Percentiles rank a stretch among this genome's conserved stretches.
These are phyloP conservation scores for Mustela lutreola DNA, from an alignment of 2,113 vertebrate genomes.

Conservation along the genomic window DNA sequence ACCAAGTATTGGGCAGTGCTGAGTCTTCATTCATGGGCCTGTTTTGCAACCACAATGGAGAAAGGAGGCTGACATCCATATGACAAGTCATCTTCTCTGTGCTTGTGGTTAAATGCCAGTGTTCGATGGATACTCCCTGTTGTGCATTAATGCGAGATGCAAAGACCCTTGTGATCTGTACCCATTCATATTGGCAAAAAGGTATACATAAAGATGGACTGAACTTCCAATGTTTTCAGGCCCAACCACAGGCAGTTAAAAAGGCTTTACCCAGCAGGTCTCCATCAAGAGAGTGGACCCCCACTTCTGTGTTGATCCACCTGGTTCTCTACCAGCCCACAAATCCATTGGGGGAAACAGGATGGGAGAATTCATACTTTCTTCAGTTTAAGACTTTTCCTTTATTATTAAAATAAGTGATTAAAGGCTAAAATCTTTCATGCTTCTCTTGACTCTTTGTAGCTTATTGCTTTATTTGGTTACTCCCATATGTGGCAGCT, in stretches of 20 bases:
- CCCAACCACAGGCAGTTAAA: not conserved
- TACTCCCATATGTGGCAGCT: not conserved
- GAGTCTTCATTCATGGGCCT: not conserved
- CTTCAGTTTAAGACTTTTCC: not conserved
- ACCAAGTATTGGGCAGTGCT: not conserved
- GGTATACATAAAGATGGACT: not conserved
- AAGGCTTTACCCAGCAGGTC: not conserved
- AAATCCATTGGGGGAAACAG: not conserved
- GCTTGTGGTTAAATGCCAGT: not conserved
- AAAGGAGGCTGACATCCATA: not conserved
- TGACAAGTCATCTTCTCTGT: not conserved
- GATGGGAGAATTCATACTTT: not conserved
- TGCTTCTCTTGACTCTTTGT: not conserved
- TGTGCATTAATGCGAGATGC: not conserved
- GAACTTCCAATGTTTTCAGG: not conserved
- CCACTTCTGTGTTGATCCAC: not conserved
- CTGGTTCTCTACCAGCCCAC: not conserved
- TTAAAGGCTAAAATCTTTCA: not conserved
- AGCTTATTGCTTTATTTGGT: not conserved
- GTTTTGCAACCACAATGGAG: not conserved
- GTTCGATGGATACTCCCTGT: not conserved
- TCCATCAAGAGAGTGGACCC: not conserved
- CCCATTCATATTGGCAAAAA: not conserved
- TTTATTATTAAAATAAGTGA: not conserved
- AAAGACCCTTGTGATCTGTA: not conserved